A percentile compares a stretch with the other conserved stretches of the same genome.
Evolutionary conservation across 2,797 vertebrate genomes (phyloP).

Genomic region (Hipposideros larvatus): DNA sequence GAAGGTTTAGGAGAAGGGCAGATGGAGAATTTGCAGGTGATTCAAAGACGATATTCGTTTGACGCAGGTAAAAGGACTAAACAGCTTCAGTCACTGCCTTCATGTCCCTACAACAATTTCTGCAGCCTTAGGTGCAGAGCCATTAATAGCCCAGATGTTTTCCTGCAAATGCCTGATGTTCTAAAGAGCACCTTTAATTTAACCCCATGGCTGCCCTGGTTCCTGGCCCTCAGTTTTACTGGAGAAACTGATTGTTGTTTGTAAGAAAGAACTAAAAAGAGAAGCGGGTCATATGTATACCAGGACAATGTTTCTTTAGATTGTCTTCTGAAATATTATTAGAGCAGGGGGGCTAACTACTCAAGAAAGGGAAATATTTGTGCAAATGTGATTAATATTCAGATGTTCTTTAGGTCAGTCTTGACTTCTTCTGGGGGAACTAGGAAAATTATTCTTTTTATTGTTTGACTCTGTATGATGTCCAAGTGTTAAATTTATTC

Average conservation of each 20-base stretch:
- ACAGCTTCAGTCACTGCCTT: not conserved
- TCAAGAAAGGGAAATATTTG: not conserved
- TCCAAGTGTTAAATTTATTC: conserved; percentile 39
- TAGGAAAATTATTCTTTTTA: conserved; percentile 1
- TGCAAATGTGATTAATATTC: conserved; percentile 24
- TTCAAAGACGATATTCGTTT: not conserved
- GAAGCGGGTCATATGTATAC: not conserved
- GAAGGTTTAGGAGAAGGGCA: not conserved
- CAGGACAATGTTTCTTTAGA: not conserved
- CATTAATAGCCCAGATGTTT: not conserved
- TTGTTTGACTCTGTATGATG: conserved; percentile 18
- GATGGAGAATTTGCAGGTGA: not conserved
- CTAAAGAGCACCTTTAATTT: conserved; percentile 1
- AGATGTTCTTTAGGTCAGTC: not conserved
- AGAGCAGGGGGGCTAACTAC: not conserved
- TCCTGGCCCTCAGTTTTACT: not conserved
- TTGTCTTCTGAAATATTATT: not conserved
- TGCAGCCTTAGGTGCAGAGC: not conserved
- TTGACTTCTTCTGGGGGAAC: not conserved
- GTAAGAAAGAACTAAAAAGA: not conserved
- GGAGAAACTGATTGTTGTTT: not conserved
- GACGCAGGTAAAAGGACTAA: not conserved
- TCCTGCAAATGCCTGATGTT: not conserved
- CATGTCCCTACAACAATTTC: not conserved
- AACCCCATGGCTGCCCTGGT: not conserved